These are phyloP conservation scores for Melanerpes formicivorus DNA, from an alignment of 2,113 vertebrate species.

Conservation along the genomic window DNA sequence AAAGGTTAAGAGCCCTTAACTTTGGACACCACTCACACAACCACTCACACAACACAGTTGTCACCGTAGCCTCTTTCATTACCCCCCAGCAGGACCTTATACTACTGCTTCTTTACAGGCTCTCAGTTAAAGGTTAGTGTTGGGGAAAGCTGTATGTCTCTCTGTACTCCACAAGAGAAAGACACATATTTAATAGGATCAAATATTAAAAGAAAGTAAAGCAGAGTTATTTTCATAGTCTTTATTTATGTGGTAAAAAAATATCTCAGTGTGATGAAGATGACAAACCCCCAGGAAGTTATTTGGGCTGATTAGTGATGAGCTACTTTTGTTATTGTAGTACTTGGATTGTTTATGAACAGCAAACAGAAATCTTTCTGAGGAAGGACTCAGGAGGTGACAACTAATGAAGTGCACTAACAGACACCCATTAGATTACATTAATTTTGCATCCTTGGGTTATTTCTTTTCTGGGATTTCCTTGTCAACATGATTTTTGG, in stretches of 20 bases:
- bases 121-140: not conserved
- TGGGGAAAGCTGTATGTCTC: not conserved
- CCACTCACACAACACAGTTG: not conserved
- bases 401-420: not conserved
- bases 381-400: not conserved
- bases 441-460: not conserved
- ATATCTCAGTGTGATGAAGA: not conserved
- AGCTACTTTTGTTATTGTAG: not conserved
- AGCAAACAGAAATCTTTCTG: not conserved
- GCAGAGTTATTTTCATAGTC: not conserved
- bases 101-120: not conserved
- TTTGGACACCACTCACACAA: not conserved
- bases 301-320: not conserved
- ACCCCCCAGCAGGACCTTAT: not conserved
- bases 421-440: not conserved
- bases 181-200: not conserved
- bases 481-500: not conserved
- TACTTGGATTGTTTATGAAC: not conserved
- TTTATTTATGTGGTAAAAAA: not conserved
- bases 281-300: not conserved
- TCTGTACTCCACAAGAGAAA: not conserved
- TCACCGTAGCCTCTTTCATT: not conserved
- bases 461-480: not conserved
- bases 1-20: not conserved
- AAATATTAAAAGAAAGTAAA: not conserved